Percentiles rank a stretch among this genome's conserved stretches.
phyloP scores from a whole-genome alignment of 2,113 vertebrate genomes.

The Sardina pilchardus region DNA sequence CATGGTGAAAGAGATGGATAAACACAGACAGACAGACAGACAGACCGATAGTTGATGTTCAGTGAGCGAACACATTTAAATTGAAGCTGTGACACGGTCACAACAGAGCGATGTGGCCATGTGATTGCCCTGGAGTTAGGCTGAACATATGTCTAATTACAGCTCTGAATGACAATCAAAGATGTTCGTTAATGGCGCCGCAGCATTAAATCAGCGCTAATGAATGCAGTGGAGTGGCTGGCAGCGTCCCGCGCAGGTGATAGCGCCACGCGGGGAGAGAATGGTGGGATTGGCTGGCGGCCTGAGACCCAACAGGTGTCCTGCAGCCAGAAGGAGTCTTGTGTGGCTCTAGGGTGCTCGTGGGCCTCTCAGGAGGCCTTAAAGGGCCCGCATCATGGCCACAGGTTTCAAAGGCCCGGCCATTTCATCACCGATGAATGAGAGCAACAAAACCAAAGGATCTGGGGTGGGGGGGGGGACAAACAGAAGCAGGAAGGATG shows the following conservation, averaged over 20 bases:
- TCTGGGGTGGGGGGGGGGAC: slow-evolving; percentile 36
- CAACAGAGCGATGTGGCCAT: not conserved
- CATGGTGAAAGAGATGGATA: not conserved
- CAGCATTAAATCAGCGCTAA: not conserved
- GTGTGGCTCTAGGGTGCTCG: slow-evolving; percentile 58
- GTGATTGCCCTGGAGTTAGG: not conserved
- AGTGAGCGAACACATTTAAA: not conserved
- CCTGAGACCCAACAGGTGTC: slow-evolving; percentile 72
- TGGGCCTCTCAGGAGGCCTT: slow-evolving; percentile 61
- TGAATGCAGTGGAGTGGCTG: not conserved
- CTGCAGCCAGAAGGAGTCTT: slow-evolving; percentile 62
- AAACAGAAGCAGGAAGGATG: slow-evolving; percentile 69
- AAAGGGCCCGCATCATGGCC: slow-evolving; percentile 69
- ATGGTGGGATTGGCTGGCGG: not conserved
- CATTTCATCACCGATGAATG: slow-evolving; percentile 63
- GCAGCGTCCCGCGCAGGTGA: not conserved
- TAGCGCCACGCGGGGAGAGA: not conserved
- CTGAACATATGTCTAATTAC: slow-evolving; percentile 4
- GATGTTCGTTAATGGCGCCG: not conserved
- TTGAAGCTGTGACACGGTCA: not conserved
- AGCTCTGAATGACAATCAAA: not conserved
- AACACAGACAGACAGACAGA: not conserved
- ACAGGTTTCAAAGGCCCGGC: slow-evolving; percentile 74
- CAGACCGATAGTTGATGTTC: not conserved
- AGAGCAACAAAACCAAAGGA: slow-evolving; percentile 68